Evolutionary conservation across 37 sponge, comb jelly and placozoan species (phyloP).

Genomic region (Beroe forskalii): DNA sequence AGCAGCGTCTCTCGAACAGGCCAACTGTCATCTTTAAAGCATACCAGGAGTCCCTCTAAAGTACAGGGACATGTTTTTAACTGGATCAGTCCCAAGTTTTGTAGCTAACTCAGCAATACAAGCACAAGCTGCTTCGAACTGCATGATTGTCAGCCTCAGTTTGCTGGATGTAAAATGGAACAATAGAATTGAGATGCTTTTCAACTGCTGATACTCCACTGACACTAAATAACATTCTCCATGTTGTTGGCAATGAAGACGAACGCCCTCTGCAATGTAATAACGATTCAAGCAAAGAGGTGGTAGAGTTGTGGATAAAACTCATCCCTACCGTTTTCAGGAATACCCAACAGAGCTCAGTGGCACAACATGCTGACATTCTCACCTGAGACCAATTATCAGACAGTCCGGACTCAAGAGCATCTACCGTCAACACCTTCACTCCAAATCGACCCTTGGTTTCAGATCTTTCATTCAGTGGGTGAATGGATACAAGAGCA

Average conservation of each 20-base stretch:
- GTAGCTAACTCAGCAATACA: slow-evolving; percentile 95
- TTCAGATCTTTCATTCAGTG: slow-evolving; percentile 32
- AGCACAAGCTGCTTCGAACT: slow-evolving; percentile 87
- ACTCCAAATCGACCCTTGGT: slow-evolving; percentile 35
- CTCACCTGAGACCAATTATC: slow-evolving; percentile 97
- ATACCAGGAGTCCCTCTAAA: slow-evolving; percentile 76
- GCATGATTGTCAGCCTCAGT: slow-evolving; percentile 89
- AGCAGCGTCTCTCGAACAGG: slow-evolving; percentile 97
- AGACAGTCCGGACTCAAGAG: slow-evolving; percentile 74
- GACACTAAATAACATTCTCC: slow-evolving; percentile 74
- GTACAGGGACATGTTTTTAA: slow-evolving; percentile 64
- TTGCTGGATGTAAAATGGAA: slow-evolving; percentile 78
- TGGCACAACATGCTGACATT: slow-evolving; percentile 86
- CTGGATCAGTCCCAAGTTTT: slow-evolving; percentile 70
- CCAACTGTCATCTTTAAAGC: slow-evolving; percentile 96
- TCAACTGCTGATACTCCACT: slow-evolving; percentile 77
- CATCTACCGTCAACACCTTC: too few relatives aligned
- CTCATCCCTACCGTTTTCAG: slow-evolving; percentile 30
- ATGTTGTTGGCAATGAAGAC: slow-evolving; percentile 90
- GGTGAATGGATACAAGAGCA: slow-evolving; percentile 66
- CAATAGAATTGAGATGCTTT: slow-evolving; percentile 71
- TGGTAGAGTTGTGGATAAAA: slow-evolving; percentile 76
- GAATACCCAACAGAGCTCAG: slow-evolving; percentile 71
- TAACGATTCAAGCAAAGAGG: slow-evolving; percentile 95
- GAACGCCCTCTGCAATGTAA: slow-evolving; percentile 95